Evolutionary conservation across 2,113 vertebrate genomes (phyloP).

Genomic region (Potamarius usumacintae): DNA sequence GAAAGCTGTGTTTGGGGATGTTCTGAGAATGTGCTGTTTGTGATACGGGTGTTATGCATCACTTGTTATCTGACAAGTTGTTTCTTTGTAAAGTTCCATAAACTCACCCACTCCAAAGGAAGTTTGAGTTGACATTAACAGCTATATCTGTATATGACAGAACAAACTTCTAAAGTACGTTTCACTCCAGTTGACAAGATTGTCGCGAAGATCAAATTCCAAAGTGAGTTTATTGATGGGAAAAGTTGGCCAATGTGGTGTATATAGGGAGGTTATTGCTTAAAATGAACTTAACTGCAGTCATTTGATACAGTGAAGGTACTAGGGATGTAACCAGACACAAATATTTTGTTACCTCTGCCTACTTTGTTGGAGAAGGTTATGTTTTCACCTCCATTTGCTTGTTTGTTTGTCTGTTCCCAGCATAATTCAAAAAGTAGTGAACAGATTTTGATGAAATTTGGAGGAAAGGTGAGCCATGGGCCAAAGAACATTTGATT

Average conservation of each 20-base stretch:
- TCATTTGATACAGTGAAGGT: not conserved
- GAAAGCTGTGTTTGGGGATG: constrained; percentile 15
- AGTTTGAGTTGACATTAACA: constrained; percentile 38
- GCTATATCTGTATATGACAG: constrained; percentile 34
- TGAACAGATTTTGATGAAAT: too few species aligned
- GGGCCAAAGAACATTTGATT: too few species aligned
- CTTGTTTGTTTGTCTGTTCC: too few species aligned
- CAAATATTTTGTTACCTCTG: not conserved
- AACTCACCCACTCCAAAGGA: constrained; percentile 22
- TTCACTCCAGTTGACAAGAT: not conserved
- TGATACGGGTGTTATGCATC: constrained; percentile 11
- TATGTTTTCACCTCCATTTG: too few species aligned
- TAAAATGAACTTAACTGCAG: not conserved
- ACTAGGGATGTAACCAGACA: not conserved
- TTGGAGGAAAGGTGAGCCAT: too few species aligned
- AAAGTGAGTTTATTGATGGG: not conserved
- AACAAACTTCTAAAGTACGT: not conserved
- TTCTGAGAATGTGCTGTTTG: not conserved
- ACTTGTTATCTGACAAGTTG: constrained; percentile 33
- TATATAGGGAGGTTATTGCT: not conserved
- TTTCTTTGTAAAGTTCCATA: constrained; percentile 37
- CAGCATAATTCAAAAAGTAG: too few species aligned
- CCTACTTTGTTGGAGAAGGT: too few species aligned
- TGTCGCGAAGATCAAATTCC: not conserved
- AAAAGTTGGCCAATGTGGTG: not conserved